These are phyloP conservation scores for Cyrtorhinus lividipennis DNA, from an alignment of 1,140 invertebrate species.

Conservation along the genomic window DNA sequence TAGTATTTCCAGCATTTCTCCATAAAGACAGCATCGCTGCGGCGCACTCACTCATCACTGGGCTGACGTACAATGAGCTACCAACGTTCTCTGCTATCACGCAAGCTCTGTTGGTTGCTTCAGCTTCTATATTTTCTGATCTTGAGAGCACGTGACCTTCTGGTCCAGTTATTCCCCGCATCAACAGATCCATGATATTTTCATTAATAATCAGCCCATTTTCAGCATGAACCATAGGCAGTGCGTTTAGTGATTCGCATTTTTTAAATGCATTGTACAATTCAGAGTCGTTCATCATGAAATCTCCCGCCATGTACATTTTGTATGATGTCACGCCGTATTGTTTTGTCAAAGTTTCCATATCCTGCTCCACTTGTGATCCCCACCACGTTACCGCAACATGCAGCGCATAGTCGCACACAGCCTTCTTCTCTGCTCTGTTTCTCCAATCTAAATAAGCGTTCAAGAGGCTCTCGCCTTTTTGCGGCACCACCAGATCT, in stretches of 20 bases:
- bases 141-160: conserved; percentile 93
- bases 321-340: conserved; percentile 96
- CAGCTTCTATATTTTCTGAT: conserved; percentile 95
- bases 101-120: conserved; percentile 89
- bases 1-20: conserved; percentile 29
- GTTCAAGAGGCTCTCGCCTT: conserved; percentile 72
- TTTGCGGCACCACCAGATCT: conserved; percentile 75
- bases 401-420: conserved; percentile 94
- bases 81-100: conserved; percentile 86
- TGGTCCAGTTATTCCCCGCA: conserved; percentile 77
- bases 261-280: conserved; percentile 69
- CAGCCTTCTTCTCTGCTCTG: conserved; percentile 89
- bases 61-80: conserved; percentile 84
- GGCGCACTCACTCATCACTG: conserved; percentile 92
- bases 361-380: conserved; percentile 59
- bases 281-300: conserved; percentile 84
- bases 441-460: conserved; percentile 81
- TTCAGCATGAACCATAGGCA: conserved; percentile 93
- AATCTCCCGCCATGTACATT: conserved; percentile 89
- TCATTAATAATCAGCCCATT: conserved; percentile 86
- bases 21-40: conserved; percentile 56
- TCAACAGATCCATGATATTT: conserved; percentile 75
- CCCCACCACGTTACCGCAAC: conserved; percentile 86
- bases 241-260: conserved; percentile 63
- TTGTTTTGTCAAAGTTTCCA: conserved; percentile 58